A percentile compares a stretch with the other conserved stretches of the same genome.
Evolutionary conservation across 2,797 vertebrate species (phyloP).

Genomic region (Pelobates cultripes): DNA sequence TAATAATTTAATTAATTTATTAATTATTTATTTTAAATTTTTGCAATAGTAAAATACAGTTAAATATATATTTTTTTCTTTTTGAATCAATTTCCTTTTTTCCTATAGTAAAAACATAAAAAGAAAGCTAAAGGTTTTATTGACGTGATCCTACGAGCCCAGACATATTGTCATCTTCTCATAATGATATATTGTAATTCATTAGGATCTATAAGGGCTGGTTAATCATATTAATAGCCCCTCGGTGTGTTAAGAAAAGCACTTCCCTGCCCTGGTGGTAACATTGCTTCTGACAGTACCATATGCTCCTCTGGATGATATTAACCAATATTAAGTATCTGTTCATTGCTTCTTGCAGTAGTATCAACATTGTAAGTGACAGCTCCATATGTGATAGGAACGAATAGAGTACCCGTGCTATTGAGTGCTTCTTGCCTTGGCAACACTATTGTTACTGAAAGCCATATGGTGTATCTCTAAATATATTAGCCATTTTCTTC

Average conservation of each 20-base stretch:
- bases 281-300: constrained; percentile 48
- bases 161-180: constrained; percentile 28
- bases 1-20: too few relatives aligned
- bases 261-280: constrained; percentile 41
- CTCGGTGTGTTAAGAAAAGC: constrained; percentile 29
- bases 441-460: constrained; percentile 34
- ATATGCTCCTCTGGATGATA: constrained; percentile 49
- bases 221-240: constrained; percentile 52
- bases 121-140: not conserved
- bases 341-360: constrained; percentile 32
- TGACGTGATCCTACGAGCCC: not conserved
- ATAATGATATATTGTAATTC: constrained; percentile 34
- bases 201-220: constrained; percentile 41
- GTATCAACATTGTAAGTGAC: constrained; percentile 28
- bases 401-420: constrained; percentile 29
- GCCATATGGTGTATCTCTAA: constrained; percentile 43
- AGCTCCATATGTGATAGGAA: constrained; percentile 47
- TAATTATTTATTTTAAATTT: too few relatives aligned
- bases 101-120: too few relatives aligned
- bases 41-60: too few relatives aligned
- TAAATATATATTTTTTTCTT: too few relatives aligned
- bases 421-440: constrained; percentile 18
- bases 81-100: too few relatives aligned
- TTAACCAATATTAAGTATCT: constrained; percentile 44
- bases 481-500: constrained; percentile 22